phyloP scores from a whole-genome alignment of 2,888 invertebrate genomes.

The Harmothoe impar region DNA sequence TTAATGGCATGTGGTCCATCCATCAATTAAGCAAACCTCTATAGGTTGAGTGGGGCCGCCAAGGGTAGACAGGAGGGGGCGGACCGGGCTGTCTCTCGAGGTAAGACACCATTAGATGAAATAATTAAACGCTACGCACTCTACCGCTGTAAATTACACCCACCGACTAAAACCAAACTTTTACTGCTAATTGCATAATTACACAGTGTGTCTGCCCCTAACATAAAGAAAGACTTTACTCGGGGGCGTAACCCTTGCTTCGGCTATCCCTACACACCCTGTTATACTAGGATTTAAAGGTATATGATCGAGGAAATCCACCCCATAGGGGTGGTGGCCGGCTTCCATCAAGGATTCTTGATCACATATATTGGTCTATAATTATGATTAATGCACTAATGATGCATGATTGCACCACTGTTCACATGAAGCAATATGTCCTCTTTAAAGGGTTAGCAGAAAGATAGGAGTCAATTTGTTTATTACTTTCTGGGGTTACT shows the following conservation, averaged over 20 bases:
- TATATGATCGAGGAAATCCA: too few species aligned
- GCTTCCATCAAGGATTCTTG: too few species aligned
- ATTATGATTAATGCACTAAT: too few species aligned
- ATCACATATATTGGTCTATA: too few species aligned
- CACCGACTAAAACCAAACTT: conserved; percentile 1
- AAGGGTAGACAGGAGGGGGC: conserved; percentile 1
- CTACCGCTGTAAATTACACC: background rate
- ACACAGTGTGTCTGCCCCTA: background rate
- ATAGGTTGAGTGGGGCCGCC: conserved; percentile 13
- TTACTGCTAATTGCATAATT: conserved; percentile 34
- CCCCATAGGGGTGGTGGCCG: too few species aligned
- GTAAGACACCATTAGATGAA: conserved; percentile 19
- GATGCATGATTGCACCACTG: too few species aligned
- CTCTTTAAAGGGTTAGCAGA: too few species aligned
- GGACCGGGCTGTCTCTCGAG: background rate
- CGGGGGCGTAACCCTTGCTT: background rate
- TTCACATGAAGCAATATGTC: too few species aligned
- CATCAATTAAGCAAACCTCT: conserved; percentile 30
- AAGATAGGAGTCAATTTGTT: too few species aligned
- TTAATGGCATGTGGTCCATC: conserved; percentile 47
- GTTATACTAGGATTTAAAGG: background rate
- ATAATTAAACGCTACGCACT: conserved; percentile 8
- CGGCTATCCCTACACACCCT: background rate
- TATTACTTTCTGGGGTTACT: too few species aligned
- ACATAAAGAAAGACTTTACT: background rate